A percentile compares a stretch with the other conserved stretches of the same genome.
phyloP scores from a whole-genome alignment of 2,113 vertebrate genomes.

The Hippocampus zosterae region DNA sequence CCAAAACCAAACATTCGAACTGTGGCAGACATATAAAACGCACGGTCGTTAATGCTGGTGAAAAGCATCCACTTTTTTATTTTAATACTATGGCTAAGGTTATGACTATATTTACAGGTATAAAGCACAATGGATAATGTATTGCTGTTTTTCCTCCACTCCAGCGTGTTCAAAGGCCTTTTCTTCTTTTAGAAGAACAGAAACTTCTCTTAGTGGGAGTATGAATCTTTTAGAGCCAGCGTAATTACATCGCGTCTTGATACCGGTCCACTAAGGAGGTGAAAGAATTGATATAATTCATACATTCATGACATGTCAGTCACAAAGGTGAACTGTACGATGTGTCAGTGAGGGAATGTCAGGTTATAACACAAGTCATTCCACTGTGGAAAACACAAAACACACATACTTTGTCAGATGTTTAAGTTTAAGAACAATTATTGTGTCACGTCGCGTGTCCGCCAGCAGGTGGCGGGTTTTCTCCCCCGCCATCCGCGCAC shows the following conservation, averaged over 20 bases:
- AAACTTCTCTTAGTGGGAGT: slow-evolving; percentile 25
- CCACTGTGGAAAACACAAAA: slow-evolving; percentile 12
- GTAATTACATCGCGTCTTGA: slow-evolving; percentile 40
- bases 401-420: slow-evolving; percentile 42
- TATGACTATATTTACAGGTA: slow-evolving; percentile 1
- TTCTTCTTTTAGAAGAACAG: slow-evolving; percentile 13
- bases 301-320: slow-evolving; percentile 39
- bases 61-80: too few relatives aligned
- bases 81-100: neutral
- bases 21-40: too few relatives aligned
- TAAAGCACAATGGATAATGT: slow-evolving; percentile 16
- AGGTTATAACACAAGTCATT: slow-evolving; percentile 31
- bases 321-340: slow-evolving; percentile 13
- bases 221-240: slow-evolving; percentile 49
- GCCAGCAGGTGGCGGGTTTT: too few relatives aligned
- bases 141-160: slow-evolving; percentile 34
- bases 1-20: too few relatives aligned
- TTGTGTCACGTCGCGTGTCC: too few relatives aligned
- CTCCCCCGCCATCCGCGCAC: too few relatives aligned
- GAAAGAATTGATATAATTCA: slow-evolving; percentile 46
- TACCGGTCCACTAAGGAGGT: slow-evolving; percentile 46
- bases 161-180: slow-evolving; percentile 30
- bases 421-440: slow-evolving; percentile 48
- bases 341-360: slow-evolving; percentile 30
- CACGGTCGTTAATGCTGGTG: too few relatives aligned